Evolutionary conservation across 2,888 invertebrate species (phyloP), one percentile per base, ranked within the genome.

Genomic region (Abrostola triplasia): DNA sequence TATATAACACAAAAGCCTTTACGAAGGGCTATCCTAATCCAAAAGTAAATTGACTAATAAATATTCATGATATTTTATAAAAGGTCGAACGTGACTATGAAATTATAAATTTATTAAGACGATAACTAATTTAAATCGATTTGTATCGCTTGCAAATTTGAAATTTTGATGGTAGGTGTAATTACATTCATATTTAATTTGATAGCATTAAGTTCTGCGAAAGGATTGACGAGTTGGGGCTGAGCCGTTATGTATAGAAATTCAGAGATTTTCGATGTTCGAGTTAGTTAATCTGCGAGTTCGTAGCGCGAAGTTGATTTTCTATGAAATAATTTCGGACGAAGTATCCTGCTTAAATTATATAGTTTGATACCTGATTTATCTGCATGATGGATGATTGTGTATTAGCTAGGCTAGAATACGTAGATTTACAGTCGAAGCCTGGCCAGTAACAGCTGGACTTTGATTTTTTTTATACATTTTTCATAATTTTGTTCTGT

Each of bases 41-140:
- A 10, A 50, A 12, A 61, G 37, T n/a, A 10, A 37, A 77, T 73
- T 59, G 64, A 40, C 54, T 63, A 24, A 63, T 77, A 67, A 73
- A 76, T 73, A 77, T 76, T 73, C 68, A 77, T 69, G 60, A 66
- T 47, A 47, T 56, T n/a, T 64, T 51, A 70, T 58, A 68, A 73
- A 76, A 64, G 51, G 61, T 10, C 57, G 52, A 58, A 11, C 56
- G 47, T 65, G 70, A 60, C 76, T 63, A 55, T 42, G 61, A 76
- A 72, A 67, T 65, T 59, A 67, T 66, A 52, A 76, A 65, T 49
- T 67, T 64, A 67, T 67, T 59, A 62, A 64, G 67, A 67, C 76
- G 61, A 77, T 67, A 68, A 68, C 59, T 57, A 67, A 77, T 73
- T 70, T 68, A 59, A 73, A 73, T 76, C 73, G 64, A 77, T 73